phyloP scores from a whole-genome alignment of 1,140 invertebrate genomes.

The Plutomurus gul region DNA sequence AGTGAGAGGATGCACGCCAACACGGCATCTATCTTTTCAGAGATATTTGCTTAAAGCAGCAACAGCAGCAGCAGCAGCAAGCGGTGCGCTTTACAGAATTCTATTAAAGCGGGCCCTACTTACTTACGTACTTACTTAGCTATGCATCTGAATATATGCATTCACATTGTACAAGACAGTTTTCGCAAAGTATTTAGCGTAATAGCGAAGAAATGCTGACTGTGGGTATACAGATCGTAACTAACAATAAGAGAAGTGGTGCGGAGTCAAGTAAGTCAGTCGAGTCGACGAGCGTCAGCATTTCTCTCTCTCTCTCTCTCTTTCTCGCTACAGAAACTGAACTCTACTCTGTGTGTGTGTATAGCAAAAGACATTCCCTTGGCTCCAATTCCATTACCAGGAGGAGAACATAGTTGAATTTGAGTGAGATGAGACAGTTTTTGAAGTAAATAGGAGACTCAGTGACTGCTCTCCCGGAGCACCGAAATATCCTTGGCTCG shows the following conservation, averaged over 20 bases:
- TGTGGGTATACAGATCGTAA: neutral
- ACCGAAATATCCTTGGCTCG: constrained; percentile 17
- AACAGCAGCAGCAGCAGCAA: too few relatives aligned
- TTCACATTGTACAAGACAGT: too few relatives aligned
- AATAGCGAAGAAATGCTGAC: too few relatives aligned
- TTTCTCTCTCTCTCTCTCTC: too few relatives aligned
- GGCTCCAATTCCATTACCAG: constrained; percentile 21
- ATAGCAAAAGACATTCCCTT: constrained; percentile 1
- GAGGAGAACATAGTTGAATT: constrained; percentile 15
- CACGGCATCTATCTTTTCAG: neutral
- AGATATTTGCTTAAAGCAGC: neutral
- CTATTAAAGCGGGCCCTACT: too few relatives aligned
- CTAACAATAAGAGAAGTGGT: neutral
- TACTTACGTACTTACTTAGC: too few relatives aligned
- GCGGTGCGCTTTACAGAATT: too few relatives aligned
- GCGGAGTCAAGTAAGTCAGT: neutral
- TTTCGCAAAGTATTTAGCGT: too few relatives aligned
- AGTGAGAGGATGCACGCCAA: neutral
- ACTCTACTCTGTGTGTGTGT: neutral
- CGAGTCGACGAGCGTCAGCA: neutral
- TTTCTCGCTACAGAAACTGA: too few relatives aligned
- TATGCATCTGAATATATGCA: too few relatives aligned
- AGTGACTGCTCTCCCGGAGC: neutral
- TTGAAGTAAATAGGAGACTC: constrained; percentile 26
- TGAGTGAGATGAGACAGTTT: constrained; percentile 28